Evolutionary conservation across 2,888 invertebrate genomes (phyloP).

Genomic region (Callyntrura guangdongensis): DNA sequence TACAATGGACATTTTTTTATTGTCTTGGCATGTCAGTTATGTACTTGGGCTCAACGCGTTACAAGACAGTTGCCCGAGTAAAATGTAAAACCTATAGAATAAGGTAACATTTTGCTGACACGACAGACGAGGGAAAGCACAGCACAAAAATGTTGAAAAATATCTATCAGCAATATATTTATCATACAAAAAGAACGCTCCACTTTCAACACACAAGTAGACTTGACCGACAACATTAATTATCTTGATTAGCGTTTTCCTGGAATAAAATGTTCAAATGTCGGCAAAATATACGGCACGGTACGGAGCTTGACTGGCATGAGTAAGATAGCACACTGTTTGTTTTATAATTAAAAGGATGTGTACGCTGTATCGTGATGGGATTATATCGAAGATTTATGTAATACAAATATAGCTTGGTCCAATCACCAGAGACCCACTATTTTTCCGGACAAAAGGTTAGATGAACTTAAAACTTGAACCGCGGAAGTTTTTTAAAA

Average conservation of each 20-base stretch:
- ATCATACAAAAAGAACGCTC: not conserved
- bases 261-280: not conserved
- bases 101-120: not conserved
- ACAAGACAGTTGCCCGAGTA: not conserved
- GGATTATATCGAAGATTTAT: too few species aligned
- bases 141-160: not conserved
- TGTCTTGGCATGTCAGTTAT: constrained; percentile 24
- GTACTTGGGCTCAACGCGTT: not conserved
- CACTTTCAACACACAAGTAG: not conserved
- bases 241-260: constrained; percentile 57
- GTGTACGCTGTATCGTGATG: not conserved
- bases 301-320: not conserved
- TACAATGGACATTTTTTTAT: constrained; percentile 24
- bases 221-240: constrained; percentile 63
- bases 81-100: not conserved
- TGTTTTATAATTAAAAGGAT: too few species aligned
- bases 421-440: too few species aligned
- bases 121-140: not conserved
- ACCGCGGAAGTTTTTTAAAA: too few species aligned
- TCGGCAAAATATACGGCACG: not conserved
- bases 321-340: not conserved
- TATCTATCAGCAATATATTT: not conserved
- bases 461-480: too few species aligned
- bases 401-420: too few species aligned
- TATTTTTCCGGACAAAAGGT: too few species aligned